Evolutionary conservation across 2,797 vertebrate species (phyloP), one percentile per base, ranked within the genome.

Genomic region (Alosa sapidissima): DNA sequence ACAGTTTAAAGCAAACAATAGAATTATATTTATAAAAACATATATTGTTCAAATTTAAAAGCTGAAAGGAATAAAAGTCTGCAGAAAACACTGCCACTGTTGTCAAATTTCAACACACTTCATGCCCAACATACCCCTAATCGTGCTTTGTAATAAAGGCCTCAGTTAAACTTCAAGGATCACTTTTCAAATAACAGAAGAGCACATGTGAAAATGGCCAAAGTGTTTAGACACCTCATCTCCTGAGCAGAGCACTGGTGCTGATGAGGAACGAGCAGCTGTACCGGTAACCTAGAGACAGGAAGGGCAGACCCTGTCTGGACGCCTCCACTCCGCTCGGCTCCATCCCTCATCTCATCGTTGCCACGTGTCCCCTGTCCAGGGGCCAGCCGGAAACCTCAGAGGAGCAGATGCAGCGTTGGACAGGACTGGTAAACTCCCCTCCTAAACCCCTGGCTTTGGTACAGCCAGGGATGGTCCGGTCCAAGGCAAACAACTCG

Each of bases 331-430:
- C n/a, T 65, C 41, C 19, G 19, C 14, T 75, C 9, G 28, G 11
- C 33, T 75, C 72, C 36, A 2, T 78, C 41, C 72, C 72, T 45
- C 16, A 8, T 16, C 54, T 36, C 65, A 28, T 36, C 81, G 33
- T 82, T 95, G 95, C 95, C 95, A 96, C 95, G 94, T 97, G 94
- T 94, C 94, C 89, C 84, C 91, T 58, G 90, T 91, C 88, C 91
- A 58, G 0, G 85, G 83, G 92, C 88, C 91, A 93, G 90, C 81
- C 62, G 81, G 88, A 84, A 83, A 68, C 87, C 85, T 81, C 93
- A 89, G 19, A 78, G 91, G 90, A 92, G 93, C 95, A 95, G 94
- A 95, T 95, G 94, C 81, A 86, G 91, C 86, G 87, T 86, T 88
- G 95, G 93, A 94, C 86, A 6, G 41, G 21, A 45, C 72, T 55